Evolutionary conservation across 2,888 invertebrate genomes (phyloP).

Genomic region (Eristalis pertinax): DNA sequence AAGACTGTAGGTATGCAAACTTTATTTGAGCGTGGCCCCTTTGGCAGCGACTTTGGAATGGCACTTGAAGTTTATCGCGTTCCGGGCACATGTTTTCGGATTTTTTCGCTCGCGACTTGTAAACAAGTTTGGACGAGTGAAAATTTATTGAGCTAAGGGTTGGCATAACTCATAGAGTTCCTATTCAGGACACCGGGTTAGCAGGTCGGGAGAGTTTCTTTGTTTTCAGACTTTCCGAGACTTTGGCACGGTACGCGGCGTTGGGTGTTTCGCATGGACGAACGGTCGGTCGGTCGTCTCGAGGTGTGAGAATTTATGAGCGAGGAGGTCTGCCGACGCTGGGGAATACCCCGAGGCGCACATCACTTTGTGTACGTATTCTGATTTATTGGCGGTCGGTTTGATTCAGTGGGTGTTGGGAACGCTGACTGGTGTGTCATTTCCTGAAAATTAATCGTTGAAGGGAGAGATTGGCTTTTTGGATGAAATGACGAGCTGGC

Average conservation of each 20-base stretch:
- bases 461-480: no score
- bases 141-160: conserved; percentile 81
- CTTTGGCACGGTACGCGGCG: not conserved
- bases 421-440: not conserved
- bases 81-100: conserved; percentile 67
- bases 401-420: not conserved
- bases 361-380: not conserved
- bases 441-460: no score
- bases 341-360: not conserved
- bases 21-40: conserved; percentile 53
- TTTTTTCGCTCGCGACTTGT: conserved; percentile 68
- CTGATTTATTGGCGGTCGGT: not conserved
- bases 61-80: conserved; percentile 70
- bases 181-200: conserved; percentile 77
- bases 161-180: conserved; percentile 79
- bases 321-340: not conserved
- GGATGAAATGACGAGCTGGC: no score
- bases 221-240: conserved; percentile 32
- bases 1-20: conserved; percentile 53
- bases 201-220: conserved; percentile 75
- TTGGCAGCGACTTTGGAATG: conserved; percentile 54
- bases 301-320: conserved; percentile 63
- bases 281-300: not conserved
- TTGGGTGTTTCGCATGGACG: no score
- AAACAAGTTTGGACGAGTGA: conserved; percentile 76